A percentile compares a stretch with the other conserved stretches of the same genome.
phyloP scores from a whole-genome alignment of 2,888 invertebrate species.

The Monoplex corrugatus region DNA sequence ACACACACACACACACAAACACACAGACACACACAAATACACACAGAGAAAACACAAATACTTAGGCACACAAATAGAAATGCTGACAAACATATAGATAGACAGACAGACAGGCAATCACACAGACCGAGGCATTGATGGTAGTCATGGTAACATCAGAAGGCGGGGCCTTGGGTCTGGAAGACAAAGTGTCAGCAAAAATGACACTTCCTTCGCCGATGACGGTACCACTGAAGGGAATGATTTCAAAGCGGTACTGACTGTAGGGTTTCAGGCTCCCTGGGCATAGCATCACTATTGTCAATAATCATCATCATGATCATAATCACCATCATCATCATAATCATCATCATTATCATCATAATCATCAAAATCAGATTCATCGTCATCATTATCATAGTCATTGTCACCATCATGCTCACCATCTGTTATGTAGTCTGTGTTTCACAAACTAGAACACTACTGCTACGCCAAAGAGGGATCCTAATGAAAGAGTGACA shows the following conservation, averaged over 20 bases:
- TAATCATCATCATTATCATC: not conserved
- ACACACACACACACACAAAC: not conserved
- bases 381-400: not conserved
- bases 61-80: no score
- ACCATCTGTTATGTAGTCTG: not conserved
- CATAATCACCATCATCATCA: not conserved
- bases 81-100: not conserved
- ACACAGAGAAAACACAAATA: not conserved
- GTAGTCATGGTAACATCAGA: constrained; percentile 56
- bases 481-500: no score
- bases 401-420: not conserved
- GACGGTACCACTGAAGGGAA: constrained; percentile 58
- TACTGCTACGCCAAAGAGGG: no score
- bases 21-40: not conserved
- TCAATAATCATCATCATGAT: not conserved
- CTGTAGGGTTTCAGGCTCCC: constrained; percentile 62
- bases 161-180: constrained; percentile 65
- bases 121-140: constrained; percentile 65
- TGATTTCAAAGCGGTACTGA: constrained; percentile 65
- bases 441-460: no score
- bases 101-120: not conserved
- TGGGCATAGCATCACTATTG: no score
- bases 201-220: constrained; percentile 66
- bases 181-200: constrained; percentile 62
- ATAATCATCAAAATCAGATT: not conserved